Conservation (phyloP, 2,797 vertebrate species). For the Poecilia picta region DNA sequence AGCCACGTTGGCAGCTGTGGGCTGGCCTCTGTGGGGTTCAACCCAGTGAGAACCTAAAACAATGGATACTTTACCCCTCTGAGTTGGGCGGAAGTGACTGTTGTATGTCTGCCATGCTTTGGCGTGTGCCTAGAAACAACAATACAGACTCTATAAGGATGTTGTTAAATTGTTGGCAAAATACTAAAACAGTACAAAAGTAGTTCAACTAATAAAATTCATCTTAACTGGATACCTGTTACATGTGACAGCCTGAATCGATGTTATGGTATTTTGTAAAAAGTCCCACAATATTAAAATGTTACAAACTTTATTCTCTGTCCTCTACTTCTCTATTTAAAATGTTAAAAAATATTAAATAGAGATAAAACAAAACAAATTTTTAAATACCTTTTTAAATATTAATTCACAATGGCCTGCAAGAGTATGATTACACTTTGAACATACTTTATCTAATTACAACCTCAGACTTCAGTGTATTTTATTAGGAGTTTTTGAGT, state of each 20-base stretch:
- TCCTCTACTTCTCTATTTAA: no score
- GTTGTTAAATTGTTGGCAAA: not conserved
- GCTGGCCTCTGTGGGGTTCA: constrained; percentile 81
- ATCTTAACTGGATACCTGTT: not conserved
- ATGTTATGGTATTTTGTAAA: not conserved
- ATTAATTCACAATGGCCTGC: not conserved
- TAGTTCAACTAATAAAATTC: constrained; percentile 1
- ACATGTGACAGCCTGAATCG: not conserved
- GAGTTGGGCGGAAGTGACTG: constrained; percentile 81
- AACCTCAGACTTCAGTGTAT: not conserved
- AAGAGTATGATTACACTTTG: not conserved
- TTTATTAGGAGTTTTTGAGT: not conserved
- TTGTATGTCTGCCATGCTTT: constrained; percentile 92
- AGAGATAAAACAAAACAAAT: not conserved
- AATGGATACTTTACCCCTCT: constrained; percentile 90
- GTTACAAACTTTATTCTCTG: not conserved
- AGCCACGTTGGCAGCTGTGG: constrained; percentile 68
- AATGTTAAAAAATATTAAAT: no score
- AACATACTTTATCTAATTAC: not conserved
- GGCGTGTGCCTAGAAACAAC: constrained; percentile 89
- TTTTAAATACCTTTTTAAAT: not conserved
- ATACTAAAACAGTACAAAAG: not conserved
- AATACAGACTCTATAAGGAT: constrained; percentile 29
- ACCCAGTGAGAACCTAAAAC: constrained; percentile 95
- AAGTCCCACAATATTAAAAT: not conserved